Evolutionary conservation across 2,113 vertebrate genomes (phyloP), one percentile per base, ranked within the genome.

Genomic region (Melanocharis versteri): DNA sequence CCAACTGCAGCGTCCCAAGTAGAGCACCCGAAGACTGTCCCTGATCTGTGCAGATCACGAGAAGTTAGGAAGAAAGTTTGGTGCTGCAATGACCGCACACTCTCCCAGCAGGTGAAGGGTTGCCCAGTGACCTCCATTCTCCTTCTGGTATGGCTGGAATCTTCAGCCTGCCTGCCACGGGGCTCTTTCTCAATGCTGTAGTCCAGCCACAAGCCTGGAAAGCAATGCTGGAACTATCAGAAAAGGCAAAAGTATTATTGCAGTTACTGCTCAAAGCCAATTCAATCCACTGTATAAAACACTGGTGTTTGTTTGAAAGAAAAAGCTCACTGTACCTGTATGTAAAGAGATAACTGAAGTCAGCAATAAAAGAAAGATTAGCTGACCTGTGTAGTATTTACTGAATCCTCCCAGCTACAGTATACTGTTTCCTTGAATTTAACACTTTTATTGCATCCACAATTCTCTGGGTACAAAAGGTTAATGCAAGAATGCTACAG

Each of bases 401-500:
- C 47, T 53, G 21, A 87, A 65, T 50, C 77, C 57, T 28, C 16
- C 23, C 19, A 87, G 35, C 40, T 71, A 87, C 45, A 28, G 37
- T 64, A 40, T 86, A 79, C 21, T 42, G 20, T 86, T 97, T 60
- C 51, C 44, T 81, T 75, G 54, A 77, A 83, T 85, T 94, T 92
- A 79, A 50, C 89, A 71, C 58, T 58, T 92, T 92, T 91, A 85
- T 76, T 94, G 33, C 17, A 56, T 40, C 40, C 40, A 60, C 47
- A 40, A 15, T 62, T 79, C 58, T 92, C 37, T 54, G 84, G 37
- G 26, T 35, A 78, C 26, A 83, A 72, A 94, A 90, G 40, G 54
- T 77, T 66, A 77, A 72, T 35, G 23, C 33, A 78, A 84, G 47
- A 76, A 42, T 81, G 15, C 26, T 2, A 1, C 78, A 88, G 58